Base-by-base conservation (phyloP, 1,140 invertebrate genomes). In the Sesamia nonagrioides region DNA sequence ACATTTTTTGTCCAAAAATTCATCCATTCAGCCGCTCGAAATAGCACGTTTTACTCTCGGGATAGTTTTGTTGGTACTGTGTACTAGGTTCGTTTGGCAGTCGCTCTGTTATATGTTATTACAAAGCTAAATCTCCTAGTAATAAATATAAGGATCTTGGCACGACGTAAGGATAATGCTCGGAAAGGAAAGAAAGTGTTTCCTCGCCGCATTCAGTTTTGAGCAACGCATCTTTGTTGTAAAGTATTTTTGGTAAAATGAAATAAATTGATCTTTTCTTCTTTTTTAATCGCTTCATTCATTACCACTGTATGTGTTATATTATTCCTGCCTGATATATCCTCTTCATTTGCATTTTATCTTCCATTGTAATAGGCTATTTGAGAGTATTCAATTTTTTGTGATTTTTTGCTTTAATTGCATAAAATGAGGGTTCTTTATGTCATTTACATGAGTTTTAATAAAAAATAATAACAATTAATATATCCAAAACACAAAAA, bases 131-230 rank as follows among this genome's bases (percentile, higher is more conserved):
- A 68, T 52, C 68, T 27, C 54, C n/a, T 3, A 17, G 68, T 37
- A 71, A 71, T 71, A 71, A 71, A 71, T 71, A 71, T 71, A 54
- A 71, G 68, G 68, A 54, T 71, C 50, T 71, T 71, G 68, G 68
- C 68, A 71, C 9, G 18, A 21, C 6, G 15, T 52, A 48, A 18
- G 68, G 48, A 71, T 54, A 33, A 52, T 37, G 27, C 48, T 40
- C 33, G 37, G 18, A 66, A 66, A 66, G 61, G 6, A 21, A 63
- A 33, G 21, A 45, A 69, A 48, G 18, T 48, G 33, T 52, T 71
- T 45, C 48, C 42, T 42, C 50, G 48, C 48, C 50, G 27, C 50
- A 71, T 8, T 48, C 0, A 18, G 15, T 52, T 35, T 27, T n/a
- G 66, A 42, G 37, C 8, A 17, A 66, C n/a, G 21, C 17, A 42